Percentiles rank a stretch among this genome's conserved stretches.
Conservation (phyloP, 2,797 vertebrate species). For the Danio jaintianensis region DNA sequence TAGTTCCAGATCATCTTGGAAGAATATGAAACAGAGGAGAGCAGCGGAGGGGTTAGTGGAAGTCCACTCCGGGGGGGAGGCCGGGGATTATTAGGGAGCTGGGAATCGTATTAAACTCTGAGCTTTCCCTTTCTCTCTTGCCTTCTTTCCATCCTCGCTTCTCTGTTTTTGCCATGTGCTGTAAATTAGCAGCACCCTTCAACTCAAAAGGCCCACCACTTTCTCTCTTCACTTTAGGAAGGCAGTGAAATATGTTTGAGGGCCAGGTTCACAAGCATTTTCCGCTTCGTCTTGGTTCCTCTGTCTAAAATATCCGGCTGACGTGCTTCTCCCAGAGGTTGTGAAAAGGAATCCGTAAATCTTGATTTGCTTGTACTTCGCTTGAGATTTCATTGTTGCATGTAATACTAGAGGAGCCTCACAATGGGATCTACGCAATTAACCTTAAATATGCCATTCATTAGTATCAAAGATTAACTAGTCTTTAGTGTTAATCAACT, state of each 20-base stretch:
- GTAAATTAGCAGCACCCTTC: constrained; percentile 65
- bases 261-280: constrained; percentile 56
- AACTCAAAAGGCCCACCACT: constrained; percentile 42
- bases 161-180: constrained; percentile 67
- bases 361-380: constrained; percentile 51
- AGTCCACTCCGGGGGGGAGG: constrained; percentile 65
- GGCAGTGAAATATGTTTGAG: constrained; percentile 61
- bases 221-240: constrained; percentile 62
- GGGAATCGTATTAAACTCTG: constrained; percentile 66
- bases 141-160: constrained; percentile 56
- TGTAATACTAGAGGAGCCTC: constrained; percentile 56
- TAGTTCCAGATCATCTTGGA: constrained; percentile 76
- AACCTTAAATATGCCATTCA: constrained; percentile 69
- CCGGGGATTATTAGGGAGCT: constrained; percentile 67
- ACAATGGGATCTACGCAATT: constrained; percentile 69
- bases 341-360: constrained; percentile 56
- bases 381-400: constrained; percentile 67
- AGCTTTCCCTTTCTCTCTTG: constrained; percentile 41
- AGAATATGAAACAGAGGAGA: constrained; percentile 67
- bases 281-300: constrained; percentile 50
- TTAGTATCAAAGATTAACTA: constrained; percentile 68
- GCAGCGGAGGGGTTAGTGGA: constrained; percentile 65
- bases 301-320: constrained; percentile 49
- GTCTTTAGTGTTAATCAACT: constrained; percentile 73
- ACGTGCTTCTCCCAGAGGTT: constrained; percentile 52